A percentile compares a stretch with the other conserved stretches of the same genome.
phyloP scores from a whole-genome alignment of 2,113 vertebrate genomes.

The Amazona guildingii region DNA sequence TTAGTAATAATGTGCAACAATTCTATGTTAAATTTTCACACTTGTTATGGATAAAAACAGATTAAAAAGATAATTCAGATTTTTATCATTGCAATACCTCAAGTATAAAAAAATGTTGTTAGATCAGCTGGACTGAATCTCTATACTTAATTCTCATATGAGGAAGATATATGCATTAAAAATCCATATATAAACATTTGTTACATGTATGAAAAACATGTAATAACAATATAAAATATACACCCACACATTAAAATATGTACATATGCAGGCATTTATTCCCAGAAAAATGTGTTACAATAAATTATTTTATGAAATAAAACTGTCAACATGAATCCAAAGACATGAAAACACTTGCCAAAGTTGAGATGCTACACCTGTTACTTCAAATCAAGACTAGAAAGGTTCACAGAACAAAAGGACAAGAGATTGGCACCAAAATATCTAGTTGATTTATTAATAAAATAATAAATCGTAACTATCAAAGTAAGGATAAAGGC shows the following conservation, averaged over 20 bases:
- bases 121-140: neutral
- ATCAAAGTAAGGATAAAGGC: neutral
- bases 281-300: neutral
- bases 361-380: slow-evolving; percentile 20
- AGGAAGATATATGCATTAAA: neutral
- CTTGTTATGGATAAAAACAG: neutral
- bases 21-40: neutral
- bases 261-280: neutral
- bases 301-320: neutral
- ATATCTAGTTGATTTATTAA: neutral
- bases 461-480: neutral
- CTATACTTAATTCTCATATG: neutral
- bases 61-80: neutral
- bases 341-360: neutral
- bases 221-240: neutral
- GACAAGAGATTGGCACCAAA: neutral
- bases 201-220: neutral
- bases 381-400: slow-evolving; percentile 11
- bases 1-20: neutral
- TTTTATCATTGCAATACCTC: neutral
- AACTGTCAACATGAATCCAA: neutral
- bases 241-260: neutral
- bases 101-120: neutral
- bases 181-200: neutral
- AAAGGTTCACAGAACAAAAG: neutral